A percentile compares a stretch with the other conserved stretches of the same genome.
Evolutionary conservation across 2,113 vertebrate species (phyloP).

Genomic region (Scomber scombrus): DNA sequence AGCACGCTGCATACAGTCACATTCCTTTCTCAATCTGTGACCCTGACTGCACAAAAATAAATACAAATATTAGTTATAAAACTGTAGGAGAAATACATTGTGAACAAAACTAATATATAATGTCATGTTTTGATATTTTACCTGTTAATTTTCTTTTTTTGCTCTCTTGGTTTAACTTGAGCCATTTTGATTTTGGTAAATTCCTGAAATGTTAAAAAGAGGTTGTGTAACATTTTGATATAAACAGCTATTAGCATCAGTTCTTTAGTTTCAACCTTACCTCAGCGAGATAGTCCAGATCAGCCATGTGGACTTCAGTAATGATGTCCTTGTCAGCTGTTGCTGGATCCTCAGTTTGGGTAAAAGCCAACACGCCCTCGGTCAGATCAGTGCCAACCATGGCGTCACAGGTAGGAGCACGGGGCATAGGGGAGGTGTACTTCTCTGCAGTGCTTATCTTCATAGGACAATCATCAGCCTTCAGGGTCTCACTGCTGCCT

Average conservation of each 20-base stretch:
- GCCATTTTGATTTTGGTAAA: constrained; percentile 64
- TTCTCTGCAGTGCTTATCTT: constrained; percentile 16
- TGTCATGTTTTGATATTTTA: constrained; percentile 12
- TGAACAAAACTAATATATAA: not conserved
- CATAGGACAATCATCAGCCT: not conserved
- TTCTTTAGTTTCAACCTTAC: constrained; percentile 46
- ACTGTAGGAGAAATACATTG: not conserved
- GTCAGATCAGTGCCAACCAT: constrained; percentile 27
- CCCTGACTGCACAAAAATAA: not conserved
- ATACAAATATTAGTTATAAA: not conserved
- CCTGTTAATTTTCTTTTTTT: constrained; percentile 61
- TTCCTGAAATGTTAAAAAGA: constrained; percentile 63
- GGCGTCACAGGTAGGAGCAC: not conserved
- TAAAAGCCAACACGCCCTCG: constrained; percentile 9
- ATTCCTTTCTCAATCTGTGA: not conserved
- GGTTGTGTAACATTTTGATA: not conserved
- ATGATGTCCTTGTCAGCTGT: constrained; percentile 67
- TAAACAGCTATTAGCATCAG: not conserved
- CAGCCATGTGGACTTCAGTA: constrained; percentile 77
- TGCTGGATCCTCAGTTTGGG: constrained; percentile 57
- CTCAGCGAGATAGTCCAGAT: constrained; percentile 75
- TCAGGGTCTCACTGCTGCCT: not conserved
- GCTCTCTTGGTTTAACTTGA: constrained; percentile 29
- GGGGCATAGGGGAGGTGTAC: not conserved
- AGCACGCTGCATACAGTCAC: constrained; percentile 52